Conservation (phyloP, 2,888 invertebrate genomes). For the Stomorhina lunata region DNA sequence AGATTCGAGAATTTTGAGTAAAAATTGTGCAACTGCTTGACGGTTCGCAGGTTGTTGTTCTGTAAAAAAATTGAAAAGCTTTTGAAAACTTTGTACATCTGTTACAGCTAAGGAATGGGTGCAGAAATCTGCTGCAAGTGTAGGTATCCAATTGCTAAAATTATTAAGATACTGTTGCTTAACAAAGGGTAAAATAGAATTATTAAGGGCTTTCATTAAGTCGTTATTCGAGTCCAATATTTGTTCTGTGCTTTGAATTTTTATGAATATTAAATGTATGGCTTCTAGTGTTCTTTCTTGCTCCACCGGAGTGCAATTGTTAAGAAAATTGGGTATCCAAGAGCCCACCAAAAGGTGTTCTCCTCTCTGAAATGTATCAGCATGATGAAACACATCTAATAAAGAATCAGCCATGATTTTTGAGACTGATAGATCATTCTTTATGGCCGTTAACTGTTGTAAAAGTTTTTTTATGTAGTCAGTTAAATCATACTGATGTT, state of each 20-base stretch:
- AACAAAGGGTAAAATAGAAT: slow-evolving; percentile 75
- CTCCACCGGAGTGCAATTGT: slow-evolving; percentile 73
- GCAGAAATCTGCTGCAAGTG: slow-evolving; percentile 77
- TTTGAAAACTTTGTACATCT: slow-evolving; percentile 71
- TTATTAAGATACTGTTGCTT: slow-evolving; percentile 74
- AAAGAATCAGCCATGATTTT: slow-evolving; percentile 74
- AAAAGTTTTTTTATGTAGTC: slow-evolving; percentile 76
- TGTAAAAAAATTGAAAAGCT: slow-evolving; percentile 72
- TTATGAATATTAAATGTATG: slow-evolving; percentile 74
- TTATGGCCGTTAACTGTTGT: slow-evolving; percentile 72
- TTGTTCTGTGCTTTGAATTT: slow-evolving; percentile 66
- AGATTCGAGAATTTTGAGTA: slow-evolving; percentile 71
- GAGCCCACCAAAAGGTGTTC: slow-evolving; percentile 75
- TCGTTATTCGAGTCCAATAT: slow-evolving; percentile 46
- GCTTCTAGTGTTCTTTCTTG: slow-evolving; percentile 77
- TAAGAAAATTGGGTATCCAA: slow-evolving; percentile 77
- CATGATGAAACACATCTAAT: slow-evolving; percentile 72
- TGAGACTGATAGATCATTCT: slow-evolving; percentile 73
- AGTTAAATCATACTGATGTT: slow-evolving; percentile 75
- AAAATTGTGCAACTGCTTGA: slow-evolving; percentile 72
- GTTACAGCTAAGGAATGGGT: slow-evolving; percentile 65
- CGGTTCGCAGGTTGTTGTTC: slow-evolving; percentile 72
- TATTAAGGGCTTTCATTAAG: slow-evolving; percentile 73
- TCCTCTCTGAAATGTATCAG: slow-evolving; percentile 74
- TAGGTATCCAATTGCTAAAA: slow-evolving; percentile 75